Conservation (phyloP, 2,888 invertebrate genomes). For the Sarcophaga rosellei region DNA sequence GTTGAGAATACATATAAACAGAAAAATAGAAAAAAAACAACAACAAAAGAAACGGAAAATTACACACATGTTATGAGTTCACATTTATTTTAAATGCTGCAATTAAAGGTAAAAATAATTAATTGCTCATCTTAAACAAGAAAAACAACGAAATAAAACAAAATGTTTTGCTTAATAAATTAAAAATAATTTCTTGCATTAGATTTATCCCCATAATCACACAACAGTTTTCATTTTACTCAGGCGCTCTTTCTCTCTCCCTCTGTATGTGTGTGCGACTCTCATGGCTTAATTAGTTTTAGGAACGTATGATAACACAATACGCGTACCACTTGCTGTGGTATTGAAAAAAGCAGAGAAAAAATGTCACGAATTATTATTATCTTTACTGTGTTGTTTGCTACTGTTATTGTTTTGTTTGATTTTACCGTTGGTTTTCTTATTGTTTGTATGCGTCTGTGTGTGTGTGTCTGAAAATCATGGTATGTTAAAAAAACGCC, state of each 20-base stretch:
- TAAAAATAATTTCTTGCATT: not conserved
- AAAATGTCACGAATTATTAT: too few species aligned
- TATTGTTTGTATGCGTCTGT: not conserved
- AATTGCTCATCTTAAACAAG: not conserved
- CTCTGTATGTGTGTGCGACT: not conserved
- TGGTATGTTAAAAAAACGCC: slow-evolving; percentile 11
- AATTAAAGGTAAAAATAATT: slow-evolving; percentile 32
- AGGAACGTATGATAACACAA: too few species aligned
- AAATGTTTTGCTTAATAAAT: slow-evolving; percentile 31
- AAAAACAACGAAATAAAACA: not conserved
- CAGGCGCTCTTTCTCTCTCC: not conserved
- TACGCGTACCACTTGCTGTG: too few species aligned
- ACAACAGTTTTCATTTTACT: not conserved
- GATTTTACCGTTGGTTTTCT: not conserved
- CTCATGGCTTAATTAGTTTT: too few species aligned
- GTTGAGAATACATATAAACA: slow-evolving; percentile 26
- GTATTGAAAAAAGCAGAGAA: too few species aligned
- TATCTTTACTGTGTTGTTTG: not conserved
- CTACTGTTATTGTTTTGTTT: not conserved
- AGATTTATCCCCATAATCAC: not conserved
- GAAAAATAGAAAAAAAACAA: too few species aligned
- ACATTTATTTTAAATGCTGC: slow-evolving; percentile 38
- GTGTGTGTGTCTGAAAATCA: not conserved
- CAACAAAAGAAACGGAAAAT: slow-evolving; percentile 5
- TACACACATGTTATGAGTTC: slow-evolving; percentile 51